Conservation (phyloP, 2,113 vertebrate species). For the Centropristis striata region DNA sequence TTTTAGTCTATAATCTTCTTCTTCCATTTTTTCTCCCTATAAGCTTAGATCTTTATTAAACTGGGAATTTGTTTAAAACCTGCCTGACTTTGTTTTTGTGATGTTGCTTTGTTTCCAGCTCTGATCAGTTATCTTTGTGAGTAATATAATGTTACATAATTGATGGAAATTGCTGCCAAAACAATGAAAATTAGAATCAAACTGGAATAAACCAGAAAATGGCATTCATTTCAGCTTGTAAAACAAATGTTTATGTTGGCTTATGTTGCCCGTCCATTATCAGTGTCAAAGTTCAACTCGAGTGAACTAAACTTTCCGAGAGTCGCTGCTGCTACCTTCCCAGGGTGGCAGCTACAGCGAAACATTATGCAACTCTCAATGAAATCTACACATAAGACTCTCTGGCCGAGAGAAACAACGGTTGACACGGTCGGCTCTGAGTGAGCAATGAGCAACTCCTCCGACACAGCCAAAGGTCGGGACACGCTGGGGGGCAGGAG, state of each 20-base stretch:
- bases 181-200: too few relatives aligned
- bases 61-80: too few relatives aligned
- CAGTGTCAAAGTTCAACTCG: background rate
- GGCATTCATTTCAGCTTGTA: background rate
- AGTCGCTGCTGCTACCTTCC: background rate
- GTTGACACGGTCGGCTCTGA: constrained; percentile 40
- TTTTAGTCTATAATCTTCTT: too few relatives aligned
- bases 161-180: too few relatives aligned
- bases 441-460: constrained; percentile 40
- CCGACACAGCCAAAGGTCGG: constrained; percentile 69
- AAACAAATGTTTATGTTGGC: background rate
- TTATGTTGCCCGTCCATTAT: background rate
- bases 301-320: constrained; percentile 5
- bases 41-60: too few relatives aligned
- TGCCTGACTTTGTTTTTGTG: too few relatives aligned
- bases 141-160: too few relatives aligned
- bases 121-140: too few relatives aligned
- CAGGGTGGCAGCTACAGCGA: background rate
- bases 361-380: constrained; percentile 1
- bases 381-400: background rate
- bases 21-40: too few relatives aligned
- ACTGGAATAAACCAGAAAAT: too few relatives aligned
- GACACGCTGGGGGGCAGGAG: constrained; percentile 43
- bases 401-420: constrained; percentile 21
- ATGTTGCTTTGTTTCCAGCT: too few relatives aligned